These are phyloP conservation scores for Urechis unicinctus DNA, from an alignment of 2,888 invertebrate genomes.

Conservation along the genomic window DNA sequence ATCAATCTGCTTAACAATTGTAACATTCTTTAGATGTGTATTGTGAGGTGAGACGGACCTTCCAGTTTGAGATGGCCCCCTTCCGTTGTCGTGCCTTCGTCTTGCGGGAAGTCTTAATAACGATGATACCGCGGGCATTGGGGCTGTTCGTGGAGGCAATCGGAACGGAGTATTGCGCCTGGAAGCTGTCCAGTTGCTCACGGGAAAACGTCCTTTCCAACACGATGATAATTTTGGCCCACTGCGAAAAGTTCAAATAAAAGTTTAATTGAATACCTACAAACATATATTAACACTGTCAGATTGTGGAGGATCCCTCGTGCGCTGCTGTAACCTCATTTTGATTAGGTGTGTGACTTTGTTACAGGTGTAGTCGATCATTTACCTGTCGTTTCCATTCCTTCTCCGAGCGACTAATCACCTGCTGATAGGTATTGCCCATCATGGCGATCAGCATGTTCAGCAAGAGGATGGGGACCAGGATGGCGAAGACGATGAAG, in stretches of 20 bases:
- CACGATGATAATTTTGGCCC: slow-evolving; percentile 97
- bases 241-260: slow-evolving; percentile 62
- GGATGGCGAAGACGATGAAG: slow-evolving; percentile 96
- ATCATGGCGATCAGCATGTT: slow-evolving; percentile 99
- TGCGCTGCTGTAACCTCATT: too few species aligned
- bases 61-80: slow-evolving; percentile 94
- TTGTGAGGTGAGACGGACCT: too few species aligned
- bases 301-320: too few species aligned
- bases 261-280: not conserved
- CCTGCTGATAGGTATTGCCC: slow-evolving; percentile 98
- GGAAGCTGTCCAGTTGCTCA: slow-evolving; percentile 80
- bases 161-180: slow-evolving; percentile 92
- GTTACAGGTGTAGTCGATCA: too few species aligned
- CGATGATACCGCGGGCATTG: slow-evolving; percentile 87
- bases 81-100: slow-evolving; percentile 93
- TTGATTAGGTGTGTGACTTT: too few species aligned
- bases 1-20: too few species aligned
- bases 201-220: slow-evolving; percentile 88
- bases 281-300: too few species aligned
- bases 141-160: slow-evolving; percentile 50
- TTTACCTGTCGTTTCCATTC: slow-evolving; percentile 72
- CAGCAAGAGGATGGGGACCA: slow-evolving; percentile 89
- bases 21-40: too few species aligned
- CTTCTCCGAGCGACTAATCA: slow-evolving; percentile 96
- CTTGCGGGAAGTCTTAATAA: slow-evolving; percentile 94